Evolutionary conservation across 2,888 invertebrate genomes (phyloP).

Genomic region (Palloptera scutellata): DNA sequence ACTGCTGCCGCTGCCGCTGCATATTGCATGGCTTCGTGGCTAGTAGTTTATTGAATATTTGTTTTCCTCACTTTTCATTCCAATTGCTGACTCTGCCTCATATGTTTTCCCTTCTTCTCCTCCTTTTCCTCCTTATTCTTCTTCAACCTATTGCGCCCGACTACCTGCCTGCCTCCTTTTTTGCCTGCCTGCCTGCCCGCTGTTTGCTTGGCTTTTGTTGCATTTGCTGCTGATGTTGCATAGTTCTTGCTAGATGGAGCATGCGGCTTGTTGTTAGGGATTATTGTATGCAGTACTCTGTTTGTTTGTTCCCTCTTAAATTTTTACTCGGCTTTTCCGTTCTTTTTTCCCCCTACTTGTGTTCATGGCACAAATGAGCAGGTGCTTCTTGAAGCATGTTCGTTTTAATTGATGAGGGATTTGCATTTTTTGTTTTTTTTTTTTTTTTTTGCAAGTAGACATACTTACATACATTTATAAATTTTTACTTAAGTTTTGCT

Average conservation of each 20-base stretch:
- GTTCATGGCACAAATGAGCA: conserved; percentile 38
- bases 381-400: conserved; percentile 47
- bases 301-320: neutral
- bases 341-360: conserved; percentile 25
- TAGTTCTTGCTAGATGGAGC: conserved; percentile 23
- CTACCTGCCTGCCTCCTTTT: neutral
- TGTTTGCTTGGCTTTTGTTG: conserved; percentile 16
- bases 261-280: neutral
- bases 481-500: neutral
- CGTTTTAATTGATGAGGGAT: conserved; percentile 49
- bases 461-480: too few relatives aligned
- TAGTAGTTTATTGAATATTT: conserved; percentile 26
- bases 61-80: conserved; percentile 27
- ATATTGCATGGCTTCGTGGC: conserved; percentile 18
- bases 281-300: neutral
- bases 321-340: conserved; percentile 6
- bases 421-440: conserved; percentile 40
- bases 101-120: conserved; percentile 13
- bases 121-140: neutral
- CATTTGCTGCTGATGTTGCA: neutral
- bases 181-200: conserved; percentile 6
- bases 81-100: conserved; percentile 4
- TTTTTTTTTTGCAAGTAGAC: neutral
- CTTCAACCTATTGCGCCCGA: neutral
- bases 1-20: conserved; percentile 3